Base-by-base conservation (phyloP, 2,797 vertebrate genomes). In the Tolypeutes matacus region DNA sequence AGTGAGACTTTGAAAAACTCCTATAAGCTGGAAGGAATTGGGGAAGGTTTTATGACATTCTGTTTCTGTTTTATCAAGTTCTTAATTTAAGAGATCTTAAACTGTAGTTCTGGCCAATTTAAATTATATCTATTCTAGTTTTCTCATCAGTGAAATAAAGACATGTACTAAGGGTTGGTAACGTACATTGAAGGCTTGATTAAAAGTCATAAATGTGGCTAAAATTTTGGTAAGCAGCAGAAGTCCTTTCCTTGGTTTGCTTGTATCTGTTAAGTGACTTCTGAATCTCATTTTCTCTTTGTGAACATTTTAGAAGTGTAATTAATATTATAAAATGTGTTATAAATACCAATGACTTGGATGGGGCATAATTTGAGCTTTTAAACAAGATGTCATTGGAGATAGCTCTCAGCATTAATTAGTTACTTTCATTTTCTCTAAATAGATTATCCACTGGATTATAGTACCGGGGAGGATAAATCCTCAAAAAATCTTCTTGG, bases 401-500 rank as follows among this genome's bases (percentile, higher is more conserved):
- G 58, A 53, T 93, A 67, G 17, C 87, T 95, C 46, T 75, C 27
- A 83, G 15, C n/a, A 29, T 88, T 56, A 70, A 46, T 49, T 20
- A 70, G 34, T 53, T 81, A 53, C 25, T 89, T 95, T 89, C 27
- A 62, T 94, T 92, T 85, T 3, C 12, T 96, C 87, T 72, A 23
- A 94, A 75, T 93, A 99, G 99, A 99, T 98, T 99, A 99, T 97
- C 99, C 99, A 1, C 98, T 99, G 82, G 99, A 99, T 95, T 99
- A 99, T 97, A 99, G 98, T 97, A 99, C 99, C 2, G 98, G 98
- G 62, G 99, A 99, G 96, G 99, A 99, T 98, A 99, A 99, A 96
- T 98, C 99, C 84, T 99, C 99, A 51, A 99, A 99, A 98, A 99
- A 99, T 98, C 98, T 99, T 86, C 98, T 99, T 95, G 99, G 99